These are phyloP conservation scores for Helicoverpa armigera DNA, from an alignment of 1,140 invertebrate species.

Conservation along the genomic window DNA sequence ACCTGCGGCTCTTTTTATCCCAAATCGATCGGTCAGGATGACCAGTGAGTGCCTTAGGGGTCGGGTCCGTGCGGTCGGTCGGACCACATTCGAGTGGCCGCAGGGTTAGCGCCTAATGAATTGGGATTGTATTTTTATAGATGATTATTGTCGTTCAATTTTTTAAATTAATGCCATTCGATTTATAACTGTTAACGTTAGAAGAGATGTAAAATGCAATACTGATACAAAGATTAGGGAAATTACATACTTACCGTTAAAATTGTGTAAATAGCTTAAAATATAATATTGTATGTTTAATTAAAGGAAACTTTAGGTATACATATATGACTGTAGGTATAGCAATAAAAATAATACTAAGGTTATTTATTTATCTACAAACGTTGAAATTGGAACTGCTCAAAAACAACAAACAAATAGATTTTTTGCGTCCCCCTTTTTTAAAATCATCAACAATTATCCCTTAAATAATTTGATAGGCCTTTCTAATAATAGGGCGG, in stretches of 20 bases:
- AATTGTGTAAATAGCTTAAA: too few relatives aligned
- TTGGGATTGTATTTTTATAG: conserved; percentile 49
- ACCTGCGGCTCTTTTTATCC: conserved; percentile 76
- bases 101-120: conserved; percentile 48
- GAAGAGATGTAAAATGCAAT: background rate
- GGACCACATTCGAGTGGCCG: conserved; percentile 46
- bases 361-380: too few relatives aligned
- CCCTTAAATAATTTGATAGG: conserved; percentile 49
- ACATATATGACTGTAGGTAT: too few relatives aligned
- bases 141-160: conserved; percentile 41
- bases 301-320: too few relatives aligned
- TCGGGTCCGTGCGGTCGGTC: conserved; percentile 29
- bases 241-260: too few relatives aligned
- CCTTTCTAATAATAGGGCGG: conserved; percentile 54
- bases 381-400: background rate
- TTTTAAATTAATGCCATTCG: conserved; percentile 37
- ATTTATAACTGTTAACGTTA: conserved; percentile 11
- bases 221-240: background rate
- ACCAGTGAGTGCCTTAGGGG: conserved; percentile 50
- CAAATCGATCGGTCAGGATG: conserved; percentile 63
- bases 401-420: conserved; percentile 45
- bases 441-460: conserved; percentile 47
- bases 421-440: conserved; percentile 35
- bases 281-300: too few relatives aligned
- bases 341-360: too few relatives aligned